A percentile compares a stretch with the other conserved stretches of the same genome.
phyloP scores from a whole-genome alignment of 2,113 vertebrate species.

The Pleuronectes platessa region DNA sequence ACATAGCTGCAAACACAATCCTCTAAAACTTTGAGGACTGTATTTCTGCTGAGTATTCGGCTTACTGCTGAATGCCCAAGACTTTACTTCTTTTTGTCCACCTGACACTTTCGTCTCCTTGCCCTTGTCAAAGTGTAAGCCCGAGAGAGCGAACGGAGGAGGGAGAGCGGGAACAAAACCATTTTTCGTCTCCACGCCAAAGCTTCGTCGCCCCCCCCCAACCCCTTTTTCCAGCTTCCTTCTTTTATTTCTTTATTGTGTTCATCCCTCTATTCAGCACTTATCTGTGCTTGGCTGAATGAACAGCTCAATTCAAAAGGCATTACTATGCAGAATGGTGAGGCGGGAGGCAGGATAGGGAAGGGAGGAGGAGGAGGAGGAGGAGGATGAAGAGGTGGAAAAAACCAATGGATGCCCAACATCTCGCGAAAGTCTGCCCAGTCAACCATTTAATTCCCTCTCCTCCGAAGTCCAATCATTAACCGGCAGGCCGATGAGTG shows the following conservation, averaged over 20 bases:
- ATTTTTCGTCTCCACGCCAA: slow-evolving; percentile 53
- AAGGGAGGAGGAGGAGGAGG: slow-evolving; percentile 25
- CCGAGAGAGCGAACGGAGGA: slow-evolving; percentile 8
- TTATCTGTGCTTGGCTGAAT: slow-evolving; percentile 76
- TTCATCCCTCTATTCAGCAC: slow-evolving; percentile 57
- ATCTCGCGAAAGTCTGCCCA: slow-evolving; percentile 66
- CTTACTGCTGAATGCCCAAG: slow-evolving; percentile 20
- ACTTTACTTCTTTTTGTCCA: slow-evolving; percentile 36
- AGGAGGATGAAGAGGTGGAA: slow-evolving; percentile 37
- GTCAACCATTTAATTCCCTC: slow-evolving; percentile 75
- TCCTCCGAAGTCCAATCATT: slow-evolving; percentile 72
- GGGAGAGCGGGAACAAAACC: slow-evolving; percentile 35
- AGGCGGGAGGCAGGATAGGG: slow-evolving; percentile 41
- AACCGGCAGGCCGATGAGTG: slow-evolving; percentile 74
- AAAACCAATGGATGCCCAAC: slow-evolving; percentile 52
- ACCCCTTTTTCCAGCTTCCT: slow-evolving; percentile 24
- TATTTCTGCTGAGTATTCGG: slow-evolving; percentile 23
- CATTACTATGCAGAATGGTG: slow-evolving; percentile 65
- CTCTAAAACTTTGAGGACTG: slow-evolving; percentile 14
- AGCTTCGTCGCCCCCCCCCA: slow-evolving; percentile 5
- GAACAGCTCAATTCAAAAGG: slow-evolving; percentile 74
- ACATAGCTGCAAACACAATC: slow-evolving; percentile 32
- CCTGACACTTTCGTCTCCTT: slow-evolving; percentile 30
- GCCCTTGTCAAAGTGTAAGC: slow-evolving; percentile 41
- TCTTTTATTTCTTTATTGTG: slow-evolving; percentile 69